Percentiles rank a stretch among this genome's conserved stretches.
These are phyloP conservation scores for Eupithecia subfuscata DNA, from an alignment of 2,888 invertebrate species.

Conservation along the genomic window DNA sequence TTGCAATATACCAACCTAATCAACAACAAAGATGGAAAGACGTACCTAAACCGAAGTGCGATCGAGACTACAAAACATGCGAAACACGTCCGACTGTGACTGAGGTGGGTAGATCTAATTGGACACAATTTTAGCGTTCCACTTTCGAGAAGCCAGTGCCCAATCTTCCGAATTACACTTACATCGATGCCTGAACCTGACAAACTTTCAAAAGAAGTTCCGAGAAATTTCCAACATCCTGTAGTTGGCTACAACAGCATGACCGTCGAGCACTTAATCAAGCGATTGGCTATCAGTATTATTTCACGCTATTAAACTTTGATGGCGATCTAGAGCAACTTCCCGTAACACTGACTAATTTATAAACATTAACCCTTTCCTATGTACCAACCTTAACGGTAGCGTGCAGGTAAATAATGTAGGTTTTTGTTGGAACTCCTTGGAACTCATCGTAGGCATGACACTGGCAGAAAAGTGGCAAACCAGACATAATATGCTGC, in stretches of 20 bases:
- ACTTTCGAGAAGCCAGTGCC: too few species aligned
- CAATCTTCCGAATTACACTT: too few species aligned
- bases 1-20: too few species aligned
- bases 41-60: too few species aligned
- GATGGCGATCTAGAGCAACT: constrained; percentile 20
- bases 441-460: background rate
- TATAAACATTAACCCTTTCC: background rate
- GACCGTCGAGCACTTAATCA: constrained; percentile 18
- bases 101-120: too few species aligned
- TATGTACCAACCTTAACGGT: background rate
- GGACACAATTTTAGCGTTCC: too few species aligned
- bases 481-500: too few species aligned
- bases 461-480: too few species aligned
- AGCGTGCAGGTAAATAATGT: background rate
- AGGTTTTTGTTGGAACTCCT: background rate
- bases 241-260: constrained; percentile 3
- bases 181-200: background rate
- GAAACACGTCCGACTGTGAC: too few species aligned
- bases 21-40: too few species aligned
- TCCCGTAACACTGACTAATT: constrained; percentile 16
- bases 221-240: constrained; percentile 6
- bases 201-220: background rate
- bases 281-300: constrained; percentile 18
- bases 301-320: constrained; percentile 22
- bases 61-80: too few species aligned